Percentiles rank a stretch among this genome's conserved stretches.
These are phyloP conservation scores for Tenualosa ilisha DNA, from an alignment of 2,797 vertebrate genomes.

Conservation along the genomic window DNA sequence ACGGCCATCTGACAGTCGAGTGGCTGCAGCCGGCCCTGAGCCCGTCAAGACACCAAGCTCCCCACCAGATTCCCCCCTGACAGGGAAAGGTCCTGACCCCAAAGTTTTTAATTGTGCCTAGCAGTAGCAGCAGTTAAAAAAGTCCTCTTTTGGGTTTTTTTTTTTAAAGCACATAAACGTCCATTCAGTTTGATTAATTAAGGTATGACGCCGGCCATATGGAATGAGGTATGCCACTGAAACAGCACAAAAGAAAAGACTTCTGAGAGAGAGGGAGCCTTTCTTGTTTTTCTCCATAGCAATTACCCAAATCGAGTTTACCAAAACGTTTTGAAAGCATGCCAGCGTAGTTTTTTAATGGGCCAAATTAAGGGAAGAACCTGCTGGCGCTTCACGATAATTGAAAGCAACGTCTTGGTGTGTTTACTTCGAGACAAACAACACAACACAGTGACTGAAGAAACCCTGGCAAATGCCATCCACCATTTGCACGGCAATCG, in stretches of 20 bases:
- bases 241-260: neutral
- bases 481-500: neutral
- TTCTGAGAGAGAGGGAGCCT: neutral
- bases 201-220: slow-evolving; percentile 26
- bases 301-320: slow-evolving; percentile 35
- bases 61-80: neutral
- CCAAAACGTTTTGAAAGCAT: slow-evolving; percentile 35
- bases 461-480: slow-evolving; percentile 18
- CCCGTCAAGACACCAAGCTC: slow-evolving; percentile 4
- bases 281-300: slow-evolving; percentile 13
- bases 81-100: neutral
- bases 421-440: slow-evolving; percentile 29
- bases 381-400: slow-evolving; percentile 33
- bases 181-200: slow-evolving; percentile 11
- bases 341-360: slow-evolving; percentile 40
- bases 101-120: slow-evolving; percentile 9
- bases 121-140: neutral
- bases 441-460: neutral
- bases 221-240: slow-evolving; percentile 14
- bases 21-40: slow-evolving; percentile 1
- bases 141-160: neutral
- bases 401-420: slow-evolving; percentile 29
- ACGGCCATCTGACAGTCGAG: slow-evolving; percentile 30
- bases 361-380: slow-evolving; percentile 43
- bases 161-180: neutral